phyloP scores from a whole-genome alignment of 2,888 invertebrate species.

The Micoletzkya japonica region DNA sequence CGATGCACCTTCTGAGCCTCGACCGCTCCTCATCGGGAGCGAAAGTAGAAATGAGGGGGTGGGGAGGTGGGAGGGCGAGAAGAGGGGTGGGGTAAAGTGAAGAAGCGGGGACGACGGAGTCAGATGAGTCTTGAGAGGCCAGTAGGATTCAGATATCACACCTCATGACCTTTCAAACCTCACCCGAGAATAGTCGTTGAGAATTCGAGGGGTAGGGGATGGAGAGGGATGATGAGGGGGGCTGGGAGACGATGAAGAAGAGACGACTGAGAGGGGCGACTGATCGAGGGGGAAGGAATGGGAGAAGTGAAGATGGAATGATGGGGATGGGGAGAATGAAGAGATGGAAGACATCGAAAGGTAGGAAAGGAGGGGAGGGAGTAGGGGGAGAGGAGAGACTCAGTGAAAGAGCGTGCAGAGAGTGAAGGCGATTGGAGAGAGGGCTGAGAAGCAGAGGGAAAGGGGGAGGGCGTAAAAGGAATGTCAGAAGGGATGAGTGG shows the following conservation, averaged over 20 bases:
- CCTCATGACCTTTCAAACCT: conserved; percentile 30
- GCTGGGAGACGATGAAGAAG: not conserved
- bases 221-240: not conserved
- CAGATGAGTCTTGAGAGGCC: conserved; percentile 28
- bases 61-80: not conserved
- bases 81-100: not conserved
- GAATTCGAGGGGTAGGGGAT: not conserved
- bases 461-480: no score
- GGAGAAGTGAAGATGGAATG: not conserved
- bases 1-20: not conserved
- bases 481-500: no score
- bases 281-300: not conserved
- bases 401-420: not conserved
- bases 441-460: not conserved
- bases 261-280: not conserved
- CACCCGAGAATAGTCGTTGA: not conserved
- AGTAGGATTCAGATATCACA: not conserved
- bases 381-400: not conserved
- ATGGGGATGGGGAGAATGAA: not conserved
- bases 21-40: not conserved
- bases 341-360: not conserved
- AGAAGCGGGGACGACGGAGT: not conserved
- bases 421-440: not conserved
- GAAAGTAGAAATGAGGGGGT: not conserved
- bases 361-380: not conserved